phyloP scores from a whole-genome alignment of 2,888 invertebrate species.

The Steinernema carpocapsae region DNA sequence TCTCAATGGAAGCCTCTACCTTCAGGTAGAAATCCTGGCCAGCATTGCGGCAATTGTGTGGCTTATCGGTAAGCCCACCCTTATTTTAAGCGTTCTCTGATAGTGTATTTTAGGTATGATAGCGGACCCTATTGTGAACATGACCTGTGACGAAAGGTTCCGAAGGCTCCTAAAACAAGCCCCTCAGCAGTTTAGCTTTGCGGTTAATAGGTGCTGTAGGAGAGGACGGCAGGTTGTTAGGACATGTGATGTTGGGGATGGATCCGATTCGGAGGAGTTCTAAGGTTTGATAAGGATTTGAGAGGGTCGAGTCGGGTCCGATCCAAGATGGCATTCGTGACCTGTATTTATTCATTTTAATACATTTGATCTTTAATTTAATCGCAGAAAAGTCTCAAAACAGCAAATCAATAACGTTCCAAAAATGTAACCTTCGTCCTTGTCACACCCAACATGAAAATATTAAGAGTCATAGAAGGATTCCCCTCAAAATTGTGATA shows the following conservation, averaged over 20 bases:
- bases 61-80: conserved; percentile 35
- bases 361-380: too few relatives aligned
- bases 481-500: too few relatives aligned
- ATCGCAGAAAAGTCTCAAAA: too few relatives aligned
- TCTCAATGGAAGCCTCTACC: conserved; percentile 53
- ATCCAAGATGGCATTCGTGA: too few relatives aligned
- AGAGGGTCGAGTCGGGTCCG: neutral
- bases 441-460: too few relatives aligned
- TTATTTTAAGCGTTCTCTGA: conserved; percentile 31
- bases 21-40: conserved; percentile 61
- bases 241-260: neutral
- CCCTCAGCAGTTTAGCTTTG: neutral
- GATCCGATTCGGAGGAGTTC: conserved; percentile 10
- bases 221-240: neutral
- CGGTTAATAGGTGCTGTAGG: neutral
- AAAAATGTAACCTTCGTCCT: too few relatives aligned
- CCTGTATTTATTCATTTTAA: too few relatives aligned
- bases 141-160: conserved; percentile 48
- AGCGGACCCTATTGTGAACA: conserved; percentile 60
- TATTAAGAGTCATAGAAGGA: too few relatives aligned
- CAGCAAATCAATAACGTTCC: too few relatives aligned
- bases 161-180: neutral
- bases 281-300: neutral
- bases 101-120: conserved; percentile 38
- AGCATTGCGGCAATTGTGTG: conserved; percentile 61